Evolutionary conservation across 2,113 vertebrate species (phyloP), one percentile per base, ranked within the genome.

Genomic region (Oreocharis arfaki): DNA sequence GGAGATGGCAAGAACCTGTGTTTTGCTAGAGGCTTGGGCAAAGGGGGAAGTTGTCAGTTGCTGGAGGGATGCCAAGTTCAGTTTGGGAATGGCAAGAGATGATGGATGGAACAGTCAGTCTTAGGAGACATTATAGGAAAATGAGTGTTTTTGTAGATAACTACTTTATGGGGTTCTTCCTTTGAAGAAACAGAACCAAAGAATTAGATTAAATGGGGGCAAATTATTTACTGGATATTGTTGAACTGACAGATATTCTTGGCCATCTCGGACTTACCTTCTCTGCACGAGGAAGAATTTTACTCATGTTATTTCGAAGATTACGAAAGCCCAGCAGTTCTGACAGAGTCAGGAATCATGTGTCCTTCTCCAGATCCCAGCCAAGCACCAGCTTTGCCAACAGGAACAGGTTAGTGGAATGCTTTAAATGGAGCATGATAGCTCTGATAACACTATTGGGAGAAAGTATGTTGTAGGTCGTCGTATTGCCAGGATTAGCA

Each of bases 281-380:
- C 97, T 52, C 97, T 99, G 21, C 96, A 74, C 24, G 97, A 97
- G 4, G 98, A 97, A 28, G 98, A 99, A 90, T 98, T 97, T 7
- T 99, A 99, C 92, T 98, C 98, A 0, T 99, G 99, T 97, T 98
- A 96, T 93, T 99, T 99, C 42, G 97, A 98, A 95, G 98, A 99
- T 56, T 97, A 94, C 27, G 97, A 96, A 92, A 98, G 98, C 87
- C 98, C 98, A 12, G 99, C 99, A 47, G 89, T 97, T 6, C 63
- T 98, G 95, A 99, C 98, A 11, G 95, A 97, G 11, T 94, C 95
- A 7, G 99, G 99, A 39, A 98, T 99, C 92, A 98, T 97, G 97
- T 99, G 99, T 95, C 97, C 95, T 18, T 99, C 99, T 27, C 99
- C 99, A 16, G 98, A 98, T 89, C 97, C 98, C 59, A 97, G 96